phyloP scores from a whole-genome alignment of 2,113 vertebrate species.

The Carollia perspicillata region DNA sequence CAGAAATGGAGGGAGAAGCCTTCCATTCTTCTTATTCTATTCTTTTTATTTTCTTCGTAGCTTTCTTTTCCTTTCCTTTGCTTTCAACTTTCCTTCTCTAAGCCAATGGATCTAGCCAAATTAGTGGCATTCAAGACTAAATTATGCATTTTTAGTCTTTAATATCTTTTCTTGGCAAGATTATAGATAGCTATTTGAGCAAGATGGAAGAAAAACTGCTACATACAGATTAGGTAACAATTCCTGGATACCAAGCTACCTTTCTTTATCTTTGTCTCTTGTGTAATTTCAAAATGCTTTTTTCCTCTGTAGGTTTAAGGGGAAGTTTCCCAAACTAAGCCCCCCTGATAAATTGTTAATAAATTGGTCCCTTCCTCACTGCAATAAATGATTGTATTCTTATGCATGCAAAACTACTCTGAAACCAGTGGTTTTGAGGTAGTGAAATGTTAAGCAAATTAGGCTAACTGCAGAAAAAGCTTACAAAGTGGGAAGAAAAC shows the following conservation, averaged over 20 bases:
- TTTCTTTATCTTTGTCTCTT: background rate
- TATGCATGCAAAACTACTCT: background rate
- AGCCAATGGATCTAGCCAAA: conserved; percentile 2
- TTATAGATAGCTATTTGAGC: background rate
- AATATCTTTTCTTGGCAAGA: conserved; percentile 5
- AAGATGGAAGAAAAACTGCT: background rate
- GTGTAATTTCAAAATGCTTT: background rate
- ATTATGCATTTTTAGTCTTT: conserved; percentile 17
- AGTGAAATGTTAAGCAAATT: conserved; percentile 26
- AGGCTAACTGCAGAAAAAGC: conserved; percentile 25
- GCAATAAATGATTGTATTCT: background rate
- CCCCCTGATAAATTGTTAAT: background rate
- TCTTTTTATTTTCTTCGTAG: background rate
- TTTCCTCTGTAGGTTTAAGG: background rate
- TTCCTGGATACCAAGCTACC: background rate
- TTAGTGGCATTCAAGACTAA: conserved; percentile 5
- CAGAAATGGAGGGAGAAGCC: background rate
- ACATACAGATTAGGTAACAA: background rate
- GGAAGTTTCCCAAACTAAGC: conserved; percentile 27
- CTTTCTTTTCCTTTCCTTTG: background rate
- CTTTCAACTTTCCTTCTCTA: background rate
- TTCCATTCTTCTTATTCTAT: background rate
- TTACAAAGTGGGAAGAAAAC: background rate
- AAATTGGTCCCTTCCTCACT: background rate
- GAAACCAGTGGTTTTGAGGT: conserved; percentile 8